Evolutionary conservation across 2,888 invertebrate genomes (phyloP), one percentile per base, ranked within the genome.

Genomic region (Pedicia rivosa): DNA sequence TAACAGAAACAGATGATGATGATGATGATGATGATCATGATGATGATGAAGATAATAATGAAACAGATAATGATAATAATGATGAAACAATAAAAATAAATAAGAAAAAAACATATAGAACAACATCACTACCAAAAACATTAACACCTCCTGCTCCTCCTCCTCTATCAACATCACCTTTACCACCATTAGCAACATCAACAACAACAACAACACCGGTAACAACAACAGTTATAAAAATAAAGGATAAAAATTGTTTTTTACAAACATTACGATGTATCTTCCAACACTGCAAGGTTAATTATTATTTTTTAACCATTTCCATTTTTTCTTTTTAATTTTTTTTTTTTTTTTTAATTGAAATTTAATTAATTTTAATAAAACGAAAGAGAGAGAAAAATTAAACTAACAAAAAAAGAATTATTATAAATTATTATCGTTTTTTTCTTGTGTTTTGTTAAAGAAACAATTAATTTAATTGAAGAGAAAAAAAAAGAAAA

Each of bases 211-310:
- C 52, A 13, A 50, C 45, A 48, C 54, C 52, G 49, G 56, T 53
- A 50, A 54, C 52, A 39, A 59, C 47, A 45, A 55, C 52, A 51
- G 48, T 48, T 35, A 39, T 46, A 40, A 45, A 48, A 45, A 41
- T 47, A 28, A 48, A 55, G 41, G 50, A 54, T 31, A 55, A 55
- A 42, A 47, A 51, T 46, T 51, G 52, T 27, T 47, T 46, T 41
- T 47, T 48, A 36, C 48, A 50, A 39, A 51, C 51, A 48, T 43
- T 55, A 35, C 50, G 49, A 30, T 47, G 50, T 47, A 47, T 51
- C 28, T 49, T 50, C 44, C 37, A 43, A 41, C 47, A 49, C 43
- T 52, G 50, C 44, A 50, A 52, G 53, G 52, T 52, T 28, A 22
- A 24, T 33, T 37, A n/a, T n/a, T n/a, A n/a, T n/a, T n/a, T n/a